A percentile compares a stretch with the other conserved stretches of the same genome.
These are phyloP conservation scores for Babyrousa celebensis DNA, from an alignment of 2,797 vertebrate genomes.

Conservation along the genomic window DNA sequence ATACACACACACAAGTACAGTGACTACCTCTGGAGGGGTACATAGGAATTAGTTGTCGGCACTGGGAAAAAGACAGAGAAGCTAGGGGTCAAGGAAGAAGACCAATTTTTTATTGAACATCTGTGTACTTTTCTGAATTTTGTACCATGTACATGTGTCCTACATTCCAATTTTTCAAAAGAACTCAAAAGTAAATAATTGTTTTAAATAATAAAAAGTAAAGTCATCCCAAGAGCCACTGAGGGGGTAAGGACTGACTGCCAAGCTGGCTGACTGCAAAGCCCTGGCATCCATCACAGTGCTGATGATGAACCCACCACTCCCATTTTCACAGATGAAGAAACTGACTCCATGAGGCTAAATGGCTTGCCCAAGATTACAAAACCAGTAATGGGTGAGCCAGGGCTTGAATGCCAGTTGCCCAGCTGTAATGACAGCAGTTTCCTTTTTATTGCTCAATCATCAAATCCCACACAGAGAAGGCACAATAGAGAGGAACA, in stretches of 20 bases:
- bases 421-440: neutral
- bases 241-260: neutral
- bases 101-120: neutral
- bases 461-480: neutral
- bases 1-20: neutral
- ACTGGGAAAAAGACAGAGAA: neutral
- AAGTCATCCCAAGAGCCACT: neutral
- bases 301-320: neutral
- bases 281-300: neutral
- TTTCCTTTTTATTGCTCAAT: constrained; percentile 5
- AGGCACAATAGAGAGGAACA: neutral
- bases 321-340: neutral
- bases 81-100: neutral
- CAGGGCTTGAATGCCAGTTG: neutral
- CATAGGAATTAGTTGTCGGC: neutral
- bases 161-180: neutral
- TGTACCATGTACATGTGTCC: neutral
- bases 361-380: neutral
- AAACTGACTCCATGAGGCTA: neutral
- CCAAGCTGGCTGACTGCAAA: neutral
- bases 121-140: neutral
- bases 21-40: neutral
- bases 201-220: neutral
- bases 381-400: neutral
- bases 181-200: neutral